Evolutionary conservation across 1,140 invertebrate species (phyloP).

Genomic region (Saxidomus purpurata): DNA sequence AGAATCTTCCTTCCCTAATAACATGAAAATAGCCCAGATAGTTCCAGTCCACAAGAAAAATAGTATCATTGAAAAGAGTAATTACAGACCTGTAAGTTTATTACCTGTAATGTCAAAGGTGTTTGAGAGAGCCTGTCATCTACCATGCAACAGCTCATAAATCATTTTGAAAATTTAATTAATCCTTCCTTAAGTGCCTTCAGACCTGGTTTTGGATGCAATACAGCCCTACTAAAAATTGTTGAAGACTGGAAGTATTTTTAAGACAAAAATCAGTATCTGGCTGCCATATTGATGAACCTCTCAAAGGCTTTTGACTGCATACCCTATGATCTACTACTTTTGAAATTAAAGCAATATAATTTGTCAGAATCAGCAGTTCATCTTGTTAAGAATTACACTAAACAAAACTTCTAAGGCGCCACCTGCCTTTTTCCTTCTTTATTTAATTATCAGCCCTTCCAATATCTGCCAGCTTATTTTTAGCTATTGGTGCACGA

Average conservation of each 20-base stretch:
- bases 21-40: no score
- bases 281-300: slow-evolving; percentile 58
- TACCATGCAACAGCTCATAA: slow-evolving; percentile 28
- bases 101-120: slow-evolving; percentile 60
- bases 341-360: no score
- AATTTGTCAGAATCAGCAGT: slow-evolving; percentile 32
- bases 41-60: no score
- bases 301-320: slow-evolving; percentile 67
- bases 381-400: slow-evolving; percentile 2
- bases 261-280: slow-evolving; percentile 59
- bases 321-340: slow-evolving; percentile 51
- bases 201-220: slow-evolving; percentile 43
- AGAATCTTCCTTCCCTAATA: no score
- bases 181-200: slow-evolving; percentile 56
- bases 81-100: slow-evolving; percentile 62
- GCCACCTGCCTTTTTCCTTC: no score
- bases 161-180: slow-evolving; percentile 36
- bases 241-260: slow-evolving; percentile 46
- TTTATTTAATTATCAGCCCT: no score
- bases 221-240: slow-evolving; percentile 46
- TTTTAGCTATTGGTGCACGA: no score
- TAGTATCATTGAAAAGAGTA: no score
- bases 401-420: no score
- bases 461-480: no score
- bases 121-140: slow-evolving; percentile 67